Evolutionary conservation across 2,888 invertebrate genomes (phyloP).

Genomic region (Leucophenga maculata): DNA sequence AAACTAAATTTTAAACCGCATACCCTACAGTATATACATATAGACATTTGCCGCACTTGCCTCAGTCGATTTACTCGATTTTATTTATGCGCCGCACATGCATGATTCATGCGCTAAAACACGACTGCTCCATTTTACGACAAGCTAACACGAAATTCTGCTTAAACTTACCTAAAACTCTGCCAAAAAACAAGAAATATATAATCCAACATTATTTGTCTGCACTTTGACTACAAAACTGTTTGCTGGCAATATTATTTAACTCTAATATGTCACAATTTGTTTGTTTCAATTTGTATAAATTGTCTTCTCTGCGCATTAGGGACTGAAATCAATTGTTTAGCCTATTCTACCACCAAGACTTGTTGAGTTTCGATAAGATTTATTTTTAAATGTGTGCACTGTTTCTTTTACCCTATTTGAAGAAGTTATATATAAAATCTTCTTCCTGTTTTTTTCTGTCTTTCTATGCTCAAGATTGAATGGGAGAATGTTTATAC

Average conservation of each 20-base stretch:
- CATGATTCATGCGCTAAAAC: constrained; percentile 16
- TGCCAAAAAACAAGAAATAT: too few species aligned
- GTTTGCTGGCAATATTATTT: constrained; percentile 4
- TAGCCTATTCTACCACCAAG: too few species aligned
- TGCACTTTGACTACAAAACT: not conserved
- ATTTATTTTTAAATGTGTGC: not conserved
- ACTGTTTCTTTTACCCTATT: too few species aligned
- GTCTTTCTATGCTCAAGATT: too few species aligned
- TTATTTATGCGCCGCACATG: constrained; percentile 15
- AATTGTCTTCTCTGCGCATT: not conserved
- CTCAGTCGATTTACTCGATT: not conserved
- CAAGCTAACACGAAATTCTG: constrained; percentile 5
- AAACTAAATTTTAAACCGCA: not conserved
- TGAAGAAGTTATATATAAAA: too few species aligned
- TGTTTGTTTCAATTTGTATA: constrained; percentile 12
- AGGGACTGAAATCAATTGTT: too few species aligned
- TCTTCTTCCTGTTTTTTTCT: too few species aligned
- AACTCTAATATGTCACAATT: constrained; percentile 17
- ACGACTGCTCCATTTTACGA: constrained; percentile 16
- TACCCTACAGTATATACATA: not conserved
- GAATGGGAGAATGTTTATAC: too few species aligned
- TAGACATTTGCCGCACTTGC: not conserved
- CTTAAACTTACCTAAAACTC: too few species aligned
- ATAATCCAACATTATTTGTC: not conserved
- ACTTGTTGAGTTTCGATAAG: constrained; percentile 4